A percentile compares a stretch with the other conserved stretches of the same genome.
phyloP scores from a whole-genome alignment of 2,113 vertebrate species.

The Murina feae region DNA sequence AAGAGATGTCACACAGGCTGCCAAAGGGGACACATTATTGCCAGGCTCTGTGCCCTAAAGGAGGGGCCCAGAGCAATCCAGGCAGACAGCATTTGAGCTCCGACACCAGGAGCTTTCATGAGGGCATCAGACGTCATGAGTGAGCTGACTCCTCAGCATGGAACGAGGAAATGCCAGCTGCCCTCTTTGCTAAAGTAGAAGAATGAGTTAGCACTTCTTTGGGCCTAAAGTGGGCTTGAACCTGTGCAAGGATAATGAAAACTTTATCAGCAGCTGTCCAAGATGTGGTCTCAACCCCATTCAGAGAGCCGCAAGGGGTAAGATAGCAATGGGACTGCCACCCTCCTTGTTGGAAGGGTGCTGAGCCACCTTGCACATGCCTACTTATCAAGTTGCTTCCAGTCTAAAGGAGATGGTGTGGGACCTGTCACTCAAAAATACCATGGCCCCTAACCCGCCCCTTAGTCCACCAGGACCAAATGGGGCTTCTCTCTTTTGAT shows the following conservation, averaged over 20 bases:
- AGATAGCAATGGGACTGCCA: too few species aligned
- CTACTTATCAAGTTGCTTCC: neutral
- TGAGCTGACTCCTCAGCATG: slow-evolving; percentile 2
- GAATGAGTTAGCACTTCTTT: neutral
- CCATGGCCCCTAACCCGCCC: neutral
- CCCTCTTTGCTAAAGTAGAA: neutral
- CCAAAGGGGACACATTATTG: slow-evolving; percentile 63
- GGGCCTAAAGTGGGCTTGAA: neutral
- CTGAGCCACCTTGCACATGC: neutral
- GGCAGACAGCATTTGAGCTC: slow-evolving; percentile 61
- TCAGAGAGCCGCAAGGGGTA: neutral
- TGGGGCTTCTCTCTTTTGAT: neutral
- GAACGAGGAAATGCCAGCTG: slow-evolving; percentile 15
- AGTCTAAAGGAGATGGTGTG: neutral
- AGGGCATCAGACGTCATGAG: slow-evolving; percentile 15
- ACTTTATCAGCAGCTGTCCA: neutral
- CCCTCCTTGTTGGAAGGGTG: neutral
- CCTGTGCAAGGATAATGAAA: neutral
- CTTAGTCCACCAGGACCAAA: neutral
- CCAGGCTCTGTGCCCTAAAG: slow-evolving; percentile 40
- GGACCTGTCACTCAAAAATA: neutral
- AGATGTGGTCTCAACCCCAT: neutral
- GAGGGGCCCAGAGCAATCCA: slow-evolving; percentile 32
- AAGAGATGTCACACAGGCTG: slow-evolving; percentile 56
- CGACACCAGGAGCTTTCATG: slow-evolving; percentile 49